Percentiles rank a stretch among this genome's conserved stretches.
Evolutionary conservation across 2,113 vertebrate species (phyloP).

Genomic region (Oryzias javanicus): DNA sequence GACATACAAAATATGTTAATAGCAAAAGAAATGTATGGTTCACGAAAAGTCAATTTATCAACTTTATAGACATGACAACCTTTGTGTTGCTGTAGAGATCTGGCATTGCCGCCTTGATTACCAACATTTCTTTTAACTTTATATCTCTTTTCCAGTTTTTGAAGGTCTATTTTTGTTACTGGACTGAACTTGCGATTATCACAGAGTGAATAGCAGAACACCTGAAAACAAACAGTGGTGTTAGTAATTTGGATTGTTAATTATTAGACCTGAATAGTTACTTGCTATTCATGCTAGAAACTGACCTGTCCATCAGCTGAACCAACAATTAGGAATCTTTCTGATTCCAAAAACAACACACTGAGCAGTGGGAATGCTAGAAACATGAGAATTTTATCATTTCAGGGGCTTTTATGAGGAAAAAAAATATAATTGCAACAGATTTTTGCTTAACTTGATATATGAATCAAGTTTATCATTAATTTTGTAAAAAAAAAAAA

Average conservation of each 20-base stretch:
- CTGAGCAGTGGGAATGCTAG: slow-evolving; percentile 83
- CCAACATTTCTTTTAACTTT: slow-evolving; percentile 19
- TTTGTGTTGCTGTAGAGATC: not conserved
- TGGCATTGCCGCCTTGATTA: slow-evolving; percentile 41
- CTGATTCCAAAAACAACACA: slow-evolving; percentile 72
- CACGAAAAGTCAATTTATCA: not conserved
- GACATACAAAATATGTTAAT: not conserved
- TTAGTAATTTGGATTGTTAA: not conserved
- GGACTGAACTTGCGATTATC: slow-evolving; percentile 73
- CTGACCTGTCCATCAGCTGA: slow-evolving; percentile 84
- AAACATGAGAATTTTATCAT: not conserved
- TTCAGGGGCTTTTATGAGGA: not conserved
- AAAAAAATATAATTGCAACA: too few relatives aligned
- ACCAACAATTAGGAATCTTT: slow-evolving; percentile 79
- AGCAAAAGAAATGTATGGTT: not conserved
- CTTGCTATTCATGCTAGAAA: not conserved
- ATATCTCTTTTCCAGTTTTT: slow-evolving; percentile 76
- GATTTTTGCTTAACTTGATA: too few relatives aligned
- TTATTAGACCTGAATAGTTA: slow-evolving; percentile 3
- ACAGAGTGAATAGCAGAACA: slow-evolving; percentile 84
- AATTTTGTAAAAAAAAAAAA: too few relatives aligned
- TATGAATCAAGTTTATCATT: too few relatives aligned
- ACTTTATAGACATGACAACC: not conserved
- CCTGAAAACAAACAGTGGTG: slow-evolving; percentile 66
- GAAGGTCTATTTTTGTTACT: slow-evolving; percentile 77